A percentile compares a stretch with the other conserved stretches of the same genome.
Evolutionary conservation across 2,113 vertebrate genomes (phyloP).

Genomic region (Glaucomys volans): DNA sequence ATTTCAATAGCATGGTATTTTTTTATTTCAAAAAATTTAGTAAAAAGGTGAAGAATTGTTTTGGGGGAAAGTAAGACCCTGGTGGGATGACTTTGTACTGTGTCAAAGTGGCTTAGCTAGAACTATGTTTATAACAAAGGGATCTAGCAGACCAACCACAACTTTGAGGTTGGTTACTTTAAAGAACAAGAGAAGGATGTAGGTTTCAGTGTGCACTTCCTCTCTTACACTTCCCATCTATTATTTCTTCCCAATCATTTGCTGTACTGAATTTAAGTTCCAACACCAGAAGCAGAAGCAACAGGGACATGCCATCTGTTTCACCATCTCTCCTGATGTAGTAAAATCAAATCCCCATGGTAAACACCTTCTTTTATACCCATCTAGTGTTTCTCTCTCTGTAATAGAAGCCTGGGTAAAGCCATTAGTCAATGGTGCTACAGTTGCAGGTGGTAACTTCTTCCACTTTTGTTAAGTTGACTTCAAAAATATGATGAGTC

Average conservation of each 20-base stretch:
- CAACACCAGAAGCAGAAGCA: not conserved
- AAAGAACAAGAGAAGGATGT: not conserved
- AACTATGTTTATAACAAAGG: fast-evolving
- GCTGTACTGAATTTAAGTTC: not conserved
- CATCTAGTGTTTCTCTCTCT: not conserved
- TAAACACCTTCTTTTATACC: not conserved
- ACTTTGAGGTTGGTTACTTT: not conserved
- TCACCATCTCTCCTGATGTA: not conserved
- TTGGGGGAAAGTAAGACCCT: not conserved
- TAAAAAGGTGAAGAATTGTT: not conserved
- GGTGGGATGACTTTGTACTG: not conserved
- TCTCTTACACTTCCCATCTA: not conserved
- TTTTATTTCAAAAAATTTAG: not conserved
- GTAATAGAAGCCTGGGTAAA: not conserved
- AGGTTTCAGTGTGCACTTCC: too few relatives aligned
- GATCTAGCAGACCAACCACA: too few relatives aligned
- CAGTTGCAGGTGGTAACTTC: fast-evolving
- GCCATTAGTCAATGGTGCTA: fast-evolving
- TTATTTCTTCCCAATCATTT: not conserved
- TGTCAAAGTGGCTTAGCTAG: not conserved
- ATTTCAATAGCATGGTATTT: not conserved
- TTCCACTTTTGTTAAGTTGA: not conserved
- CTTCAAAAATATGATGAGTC: not conserved
- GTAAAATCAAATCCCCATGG: not conserved
- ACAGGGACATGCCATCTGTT: too few relatives aligned